phyloP scores from a whole-genome alignment of 2,113 vertebrate genomes.

The Papio anubis region DNA sequence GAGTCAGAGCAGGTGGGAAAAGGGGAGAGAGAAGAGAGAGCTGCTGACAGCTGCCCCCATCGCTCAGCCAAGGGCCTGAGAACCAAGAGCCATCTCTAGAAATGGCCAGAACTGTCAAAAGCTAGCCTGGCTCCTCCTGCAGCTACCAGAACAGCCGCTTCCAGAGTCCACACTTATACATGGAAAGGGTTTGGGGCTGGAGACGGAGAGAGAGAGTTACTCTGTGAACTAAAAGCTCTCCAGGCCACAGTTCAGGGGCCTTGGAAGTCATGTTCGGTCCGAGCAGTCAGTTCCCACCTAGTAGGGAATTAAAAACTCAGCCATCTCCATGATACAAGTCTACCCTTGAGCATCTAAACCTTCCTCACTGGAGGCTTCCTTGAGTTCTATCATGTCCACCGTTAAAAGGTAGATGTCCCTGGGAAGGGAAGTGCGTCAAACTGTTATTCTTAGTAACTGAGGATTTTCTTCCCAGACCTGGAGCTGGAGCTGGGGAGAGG shows the following conservation, averaged over 20 bases:
- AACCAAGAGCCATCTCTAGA: background rate
- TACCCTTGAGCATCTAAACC: too few species aligned
- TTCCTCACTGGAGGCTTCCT: background rate
- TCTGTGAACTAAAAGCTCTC: background rate
- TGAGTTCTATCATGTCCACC: background rate
- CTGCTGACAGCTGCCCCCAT: background rate
- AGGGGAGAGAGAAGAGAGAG: fast-evolving
- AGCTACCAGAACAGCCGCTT: background rate
- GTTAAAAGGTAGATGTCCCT: background rate
- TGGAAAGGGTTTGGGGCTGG: background rate
- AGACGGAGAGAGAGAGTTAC: too few species aligned
- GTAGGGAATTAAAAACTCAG: fast-evolving
- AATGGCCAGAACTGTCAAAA: background rate
- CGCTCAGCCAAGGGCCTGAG: background rate
- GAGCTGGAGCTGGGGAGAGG: background rate
- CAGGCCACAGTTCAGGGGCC: background rate
- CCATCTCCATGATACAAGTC: background rate
- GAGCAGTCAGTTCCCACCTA: background rate
- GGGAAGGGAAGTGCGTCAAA: fast-evolving
- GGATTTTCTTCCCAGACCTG: background rate
- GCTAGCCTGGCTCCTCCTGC: background rate
- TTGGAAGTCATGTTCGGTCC: background rate
- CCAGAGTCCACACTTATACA: background rate
- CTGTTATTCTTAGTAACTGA: background rate
- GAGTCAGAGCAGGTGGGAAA: background rate